Base-by-base conservation (phyloP, 1,140 invertebrate genomes). In the Cheumatopsyche charites region DNA sequence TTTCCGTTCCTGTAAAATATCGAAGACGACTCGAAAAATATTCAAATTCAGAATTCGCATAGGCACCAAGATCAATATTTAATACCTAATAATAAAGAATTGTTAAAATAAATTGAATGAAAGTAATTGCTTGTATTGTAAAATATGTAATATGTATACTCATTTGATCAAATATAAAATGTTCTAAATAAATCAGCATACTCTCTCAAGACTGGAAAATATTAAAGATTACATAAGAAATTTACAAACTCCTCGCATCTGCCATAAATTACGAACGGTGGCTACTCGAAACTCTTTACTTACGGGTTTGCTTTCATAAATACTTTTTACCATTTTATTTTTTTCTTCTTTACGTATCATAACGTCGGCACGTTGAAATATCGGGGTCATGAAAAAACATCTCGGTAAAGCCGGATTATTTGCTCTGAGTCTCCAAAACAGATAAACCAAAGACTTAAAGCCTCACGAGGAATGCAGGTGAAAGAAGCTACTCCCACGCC, bases 391-490 rank as follows among this genome's bases (percentile, higher is more conserved):
- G 55, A 25, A 58, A 58, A 58, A 19, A 1, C 47, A 15, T 52
- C 7, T 52, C 62, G n/a, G 12, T 45, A 15, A 26, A 42, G 63
- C 36, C 63, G 63, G 45, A 67, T 67, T 67, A 67, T 67, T 67
- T 67, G 63, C 63, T 67, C 63, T 13, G 62, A 67, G 63, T 5
- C 36, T 23, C 36, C 41, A 23, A 43, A 43, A 19, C 29, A 63
- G 45, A 49, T 67, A 67, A 49, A 67, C 63, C 42, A 29, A 41
- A 67, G 45, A 23, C 42, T 49, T 49, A 47, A 36, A 67, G 42
- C 25, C 63, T 19, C 43, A 49, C n/a, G 43, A 25, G 63, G 63
- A 67, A 67, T 67, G 63, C 63, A 67, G 63, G 63, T 67, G 63
- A 67, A 47, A 67, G 42, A 67, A 26, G 19, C 63, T 42, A 43